Base-by-base conservation (phyloP, 2,797 vertebrate genomes). In the Thripadectes ignobilis region DNA sequence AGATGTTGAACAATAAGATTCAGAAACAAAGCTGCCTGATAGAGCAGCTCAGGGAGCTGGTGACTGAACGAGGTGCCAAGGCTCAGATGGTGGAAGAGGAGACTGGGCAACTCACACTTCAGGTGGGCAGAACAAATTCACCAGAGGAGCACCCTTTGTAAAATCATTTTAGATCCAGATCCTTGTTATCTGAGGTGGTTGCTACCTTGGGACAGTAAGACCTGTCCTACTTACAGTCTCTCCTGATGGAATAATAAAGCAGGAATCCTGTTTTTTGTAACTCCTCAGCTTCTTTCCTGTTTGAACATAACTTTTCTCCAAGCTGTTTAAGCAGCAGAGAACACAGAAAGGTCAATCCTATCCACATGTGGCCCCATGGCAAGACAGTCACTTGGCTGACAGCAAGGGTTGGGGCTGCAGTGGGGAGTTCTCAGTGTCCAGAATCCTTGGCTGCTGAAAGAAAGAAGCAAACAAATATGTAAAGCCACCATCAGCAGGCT, bases 71-170 rank as follows among this genome's bases (percentile, higher is more conserved):
- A 82, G 99, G 99, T 65, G 97, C 94, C 57, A 98, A 95, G 78
- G 97, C 99, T 82, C 98, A 95, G 89, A 98, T 98, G 66, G 97
- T 99, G 66, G 98, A 99, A 94, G 27, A 94, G 73, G 94, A 98
- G 92, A 96, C 98, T 7, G 96, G 83, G 72, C 96, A 98, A 12
- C 97, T 98, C 17, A 86, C 93, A 4, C 18, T 86, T 18, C 97
- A 97, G 98, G 99, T 99, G 96, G 95, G 41, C 4, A 5, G 36
- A 80, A 21, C 10, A 57, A 59, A 20, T 8, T 2, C 45, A 32
- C 49, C 27, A 36, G 30, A 7, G 27, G 12, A 51, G 34, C 29
- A 41, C 12, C 5, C 39, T 48, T 24, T 26, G 29, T 75, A 17
- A 73, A 17, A 73, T 36, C 7, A 4, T 27, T 92, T 75, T 21